Percentiles rank a stretch among this genome's conserved stretches.
phyloP scores from a whole-genome alignment of 2,113 vertebrate species.

The Pseudorhombus dupliciocellatus region DNA sequence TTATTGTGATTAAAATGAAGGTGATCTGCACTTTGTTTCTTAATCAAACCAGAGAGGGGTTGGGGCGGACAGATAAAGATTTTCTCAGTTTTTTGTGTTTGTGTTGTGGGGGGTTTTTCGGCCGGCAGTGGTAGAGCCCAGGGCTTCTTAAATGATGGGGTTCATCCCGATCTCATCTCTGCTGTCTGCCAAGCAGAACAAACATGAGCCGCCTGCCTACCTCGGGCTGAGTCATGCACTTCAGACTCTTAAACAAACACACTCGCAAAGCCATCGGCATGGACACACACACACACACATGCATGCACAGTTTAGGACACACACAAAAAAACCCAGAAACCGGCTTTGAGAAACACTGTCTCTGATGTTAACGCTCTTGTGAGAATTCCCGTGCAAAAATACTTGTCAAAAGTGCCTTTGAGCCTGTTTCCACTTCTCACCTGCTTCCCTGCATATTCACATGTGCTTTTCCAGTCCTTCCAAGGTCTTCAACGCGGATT shows the following conservation, averaged over 20 bases:
- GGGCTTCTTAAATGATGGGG: slow-evolving; percentile 48
- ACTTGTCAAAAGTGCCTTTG: slow-evolving; percentile 11
- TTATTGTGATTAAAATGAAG: slow-evolving; percentile 23
- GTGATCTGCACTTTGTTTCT: slow-evolving; percentile 11
- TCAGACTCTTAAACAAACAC: slow-evolving; percentile 63
- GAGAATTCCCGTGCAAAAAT: slow-evolving; percentile 37
- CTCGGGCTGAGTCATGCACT: slow-evolving; percentile 64
- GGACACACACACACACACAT: slow-evolving; percentile 1
- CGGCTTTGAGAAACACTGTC: slow-evolving; percentile 28
- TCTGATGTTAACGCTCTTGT: slow-evolving; percentile 10
- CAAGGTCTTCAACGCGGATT: slow-evolving; percentile 8
- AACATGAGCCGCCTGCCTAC: slow-evolving; percentile 68
- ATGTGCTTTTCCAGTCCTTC: slow-evolving; percentile 29
- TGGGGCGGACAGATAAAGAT: slow-evolving; percentile 28
- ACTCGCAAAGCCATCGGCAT: slow-evolving; percentile 32
- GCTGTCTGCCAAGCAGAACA: slow-evolving; percentile 63
- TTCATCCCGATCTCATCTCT: slow-evolving; percentile 57
- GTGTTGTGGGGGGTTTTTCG: slow-evolving; percentile 11
- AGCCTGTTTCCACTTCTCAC: slow-evolving; percentile 12
- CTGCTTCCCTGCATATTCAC: slow-evolving; percentile 1
- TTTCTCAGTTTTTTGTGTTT: slow-evolving; percentile 18
- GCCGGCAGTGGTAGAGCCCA: slow-evolving; percentile 49
- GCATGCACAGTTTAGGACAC: not conserved
- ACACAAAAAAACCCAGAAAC: not conserved
- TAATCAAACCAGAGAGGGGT: slow-evolving; percentile 31